Base-by-base conservation (phyloP, 2,113 vertebrate species). In the Craseonycteris thonglongyai region DNA sequence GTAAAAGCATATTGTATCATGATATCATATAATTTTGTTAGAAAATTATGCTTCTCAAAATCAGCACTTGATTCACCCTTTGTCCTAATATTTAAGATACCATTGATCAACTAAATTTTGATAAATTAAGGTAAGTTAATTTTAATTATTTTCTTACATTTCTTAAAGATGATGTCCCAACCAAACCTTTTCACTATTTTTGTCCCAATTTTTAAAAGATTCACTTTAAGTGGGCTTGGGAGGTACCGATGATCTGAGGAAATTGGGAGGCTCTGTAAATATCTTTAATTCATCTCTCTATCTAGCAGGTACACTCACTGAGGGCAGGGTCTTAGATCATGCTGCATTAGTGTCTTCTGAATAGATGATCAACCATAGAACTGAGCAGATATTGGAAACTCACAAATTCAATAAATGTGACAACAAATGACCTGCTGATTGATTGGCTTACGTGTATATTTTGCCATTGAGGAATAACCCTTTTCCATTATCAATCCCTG, bases 21-120 rank as follows among this genome's bases (percentile, higher is more conserved):
- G 59, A 91, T 74, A 90, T 56, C 14, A 19, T 59, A 61, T 58
- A 81, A 95, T 97, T 96, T 90, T 88, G 90, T 90, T 72, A 80
- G 90, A 95, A 97, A 94, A 97, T 88, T 82, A 78, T 28, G 68
- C 80, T 90, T 89, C 66, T 84, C 28, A 61, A 95, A 94, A 80
- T 93, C 87, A 90, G 90, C 33, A 88, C 63, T 90, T 78, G 63
- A 84, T 78, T 59, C 54, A 24, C 40, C 33, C 66, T 95, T 88
- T 93, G 68, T 91, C 95, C 71, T 72, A 63, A 88, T 72, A 86
- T 71, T 95, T 85, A 94, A 93, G 45, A 95, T 58, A 83, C 47
- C 33, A 59, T 7, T 30, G 18, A 33, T 24, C 71, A 91, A 42
- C 58, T 88, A 72, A 66, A 76, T 85, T 90, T 63, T 85, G 22